Base-by-base conservation (phyloP, 2,888 invertebrate genomes). In the Catocala nupta region DNA sequence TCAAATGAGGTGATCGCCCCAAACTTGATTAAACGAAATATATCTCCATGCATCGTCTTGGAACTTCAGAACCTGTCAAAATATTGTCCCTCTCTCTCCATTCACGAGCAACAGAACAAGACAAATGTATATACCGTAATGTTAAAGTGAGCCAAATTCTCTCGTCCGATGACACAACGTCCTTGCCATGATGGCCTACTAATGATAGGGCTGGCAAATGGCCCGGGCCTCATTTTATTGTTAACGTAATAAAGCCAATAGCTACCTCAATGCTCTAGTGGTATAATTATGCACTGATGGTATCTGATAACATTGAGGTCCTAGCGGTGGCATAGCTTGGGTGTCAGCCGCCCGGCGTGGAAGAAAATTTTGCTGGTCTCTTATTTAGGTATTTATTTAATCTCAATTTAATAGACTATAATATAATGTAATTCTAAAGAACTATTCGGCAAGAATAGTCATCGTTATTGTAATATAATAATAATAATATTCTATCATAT, bases 91-190 rank as follows among this genome's bases (percentile, higher is more conserved):
- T 68, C 78, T 68, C 59, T 48, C 6, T 75, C 45, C 13, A 11
- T 50, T 43, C 10, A 1, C 10, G 49, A 12, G 42, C 7, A 53
- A 50, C n/a, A 34, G 49, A 75, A 36, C 12, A 68, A 63, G 72
- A 75, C 16, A 49, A 44, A 43, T 48, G 5, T 47, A 53, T 78
- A 68, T 74, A 74, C 74, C 74, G 78, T 78, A 75, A 78, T 44
- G 53, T 55, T 70, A 71, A 78, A 71, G 76, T 74, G 62, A 68
- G 65, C 45, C 65, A 63, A 74, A 71, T 75, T 68, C 55, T 65
- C 55, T 52, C 25, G 63, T 75, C 39, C 59, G 68, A 65, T 58
- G 63, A 58, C 59, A 75, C 67, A 68, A 68, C 74, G 78, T 78
- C 78, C 74, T 74, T 78, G 78, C 50, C 8, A 9, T 52, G 43